Conservation (phyloP, 64 coral and sea anemone species). For the Stichodactyla mertensii region DNA sequence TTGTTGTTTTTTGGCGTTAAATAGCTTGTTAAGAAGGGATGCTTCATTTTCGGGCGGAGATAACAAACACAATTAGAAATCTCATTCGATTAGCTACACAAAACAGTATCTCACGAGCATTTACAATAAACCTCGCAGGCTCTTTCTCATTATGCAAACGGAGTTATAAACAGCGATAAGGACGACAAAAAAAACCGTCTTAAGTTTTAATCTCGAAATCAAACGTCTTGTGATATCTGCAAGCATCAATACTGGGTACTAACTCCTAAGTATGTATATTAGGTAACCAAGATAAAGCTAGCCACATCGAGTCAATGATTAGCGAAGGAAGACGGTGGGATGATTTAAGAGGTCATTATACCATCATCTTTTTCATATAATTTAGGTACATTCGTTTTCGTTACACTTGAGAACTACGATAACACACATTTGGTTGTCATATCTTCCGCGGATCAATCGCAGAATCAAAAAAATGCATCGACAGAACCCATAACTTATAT, state of each 20-base stretch:
- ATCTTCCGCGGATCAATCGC: slow-evolving; percentile 7
- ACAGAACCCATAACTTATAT: slow-evolving; percentile 19
- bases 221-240: slow-evolving; percentile 11
- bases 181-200: slow-evolving; percentile 10
- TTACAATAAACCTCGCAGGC: neutral
- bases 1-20: neutral
- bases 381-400: slow-evolving; percentile 16
- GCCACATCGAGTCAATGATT: slow-evolving; percentile 2
- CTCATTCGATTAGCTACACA: slow-evolving; percentile 1
- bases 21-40: neutral
- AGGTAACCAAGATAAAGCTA: slow-evolving; percentile 14
- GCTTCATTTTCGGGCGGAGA: neutral
- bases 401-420: slow-evolving; percentile 14
- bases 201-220: slow-evolving; percentile 21
- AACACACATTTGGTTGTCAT: neutral
- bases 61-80: neutral
- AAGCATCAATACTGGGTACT: slow-evolving; percentile 23
- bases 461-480: slow-evolving; percentile 22
- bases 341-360: slow-evolving; percentile 29
- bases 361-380: slow-evolving; percentile 19
- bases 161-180: slow-evolving; percentile 12
- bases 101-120: neutral
- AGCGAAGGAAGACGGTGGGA: slow-evolving; percentile 8
- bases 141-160: slow-evolving; percentile 8
- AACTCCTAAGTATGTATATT: slow-evolving; percentile 15